Evolutionary conservation across 2,113 vertebrate species (phyloP).

Genomic region (Gavialis gangeticus): DNA sequence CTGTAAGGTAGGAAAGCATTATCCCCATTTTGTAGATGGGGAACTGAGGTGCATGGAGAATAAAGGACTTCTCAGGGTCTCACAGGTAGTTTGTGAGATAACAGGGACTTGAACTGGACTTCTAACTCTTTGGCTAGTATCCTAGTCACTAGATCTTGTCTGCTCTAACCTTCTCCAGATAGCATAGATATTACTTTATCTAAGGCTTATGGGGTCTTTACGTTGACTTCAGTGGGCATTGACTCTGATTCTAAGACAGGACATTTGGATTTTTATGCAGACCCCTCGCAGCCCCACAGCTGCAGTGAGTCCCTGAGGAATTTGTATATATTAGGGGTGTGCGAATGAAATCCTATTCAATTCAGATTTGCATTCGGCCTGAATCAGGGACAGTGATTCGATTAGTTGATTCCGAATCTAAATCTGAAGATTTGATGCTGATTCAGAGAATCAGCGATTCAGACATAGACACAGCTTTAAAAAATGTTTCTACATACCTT

Average conservation of each 20-base stretch:
- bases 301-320: neutral
- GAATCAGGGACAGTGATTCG: too few species aligned
- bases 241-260: neutral
- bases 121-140: neutral
- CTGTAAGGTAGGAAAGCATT: neutral
- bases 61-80: neutral
- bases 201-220: slow-evolving; percentile 26
- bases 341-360: too few species aligned
- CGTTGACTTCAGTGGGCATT: slow-evolving; percentile 20
- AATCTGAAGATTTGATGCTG: too few species aligned
- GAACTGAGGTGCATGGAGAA: neutral
- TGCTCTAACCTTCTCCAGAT: neutral
- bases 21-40: neutral
- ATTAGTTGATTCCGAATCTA: too few species aligned
- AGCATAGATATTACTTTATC: neutral
- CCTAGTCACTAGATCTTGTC: neutral
- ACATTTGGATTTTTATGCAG: slow-evolving; percentile 10
- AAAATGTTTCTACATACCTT: too few species aligned
- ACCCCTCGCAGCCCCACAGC: neutral
- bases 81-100: accelerated
- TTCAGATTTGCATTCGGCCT: too few species aligned
- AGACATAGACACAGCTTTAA: too few species aligned
- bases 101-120: accelerated
- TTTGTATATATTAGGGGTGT: neutral
- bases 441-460: too few species aligned